Evolutionary conservation across 2,888 invertebrate genomes (phyloP).

Genomic region (Willowsia nigromaculata): DNA sequence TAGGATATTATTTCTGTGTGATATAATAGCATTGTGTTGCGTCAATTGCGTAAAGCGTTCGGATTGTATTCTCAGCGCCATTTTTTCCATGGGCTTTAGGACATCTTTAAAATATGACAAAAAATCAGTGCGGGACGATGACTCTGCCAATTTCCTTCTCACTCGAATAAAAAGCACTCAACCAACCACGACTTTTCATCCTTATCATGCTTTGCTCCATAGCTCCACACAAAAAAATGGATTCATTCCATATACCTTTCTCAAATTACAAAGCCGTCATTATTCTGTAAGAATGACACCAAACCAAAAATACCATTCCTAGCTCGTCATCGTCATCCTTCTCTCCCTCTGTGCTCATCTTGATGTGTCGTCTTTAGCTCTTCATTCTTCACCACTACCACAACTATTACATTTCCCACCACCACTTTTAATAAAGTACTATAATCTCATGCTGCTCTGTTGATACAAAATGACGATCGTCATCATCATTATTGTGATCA

Average conservation of each 20-base stretch:
- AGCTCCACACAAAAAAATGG: neutral
- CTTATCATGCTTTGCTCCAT: neutral
- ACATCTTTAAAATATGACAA: conserved; percentile 35
- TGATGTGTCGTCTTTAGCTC: conserved; percentile 14
- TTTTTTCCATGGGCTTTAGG: neutral
- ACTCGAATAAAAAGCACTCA: conserved; percentile 47
- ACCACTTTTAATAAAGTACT: conserved; percentile 20
- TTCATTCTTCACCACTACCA: neutral
- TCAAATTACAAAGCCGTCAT: conserved; percentile 16
- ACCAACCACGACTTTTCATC: conserved; percentile 32
- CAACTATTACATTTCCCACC: too few relatives aligned
- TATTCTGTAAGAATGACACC: conserved; percentile 30
- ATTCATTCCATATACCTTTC: neutral
- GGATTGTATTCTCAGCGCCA: too few relatives aligned
- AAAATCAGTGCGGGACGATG: conserved; percentile 47
- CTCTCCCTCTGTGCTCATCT: conserved; percentile 8
- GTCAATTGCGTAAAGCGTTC: too few relatives aligned
- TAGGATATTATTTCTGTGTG: too few relatives aligned
- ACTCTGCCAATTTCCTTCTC: conserved; percentile 63
- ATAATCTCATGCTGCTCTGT: conserved; percentile 13
- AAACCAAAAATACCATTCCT: conserved; percentile 27
- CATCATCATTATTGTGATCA: conserved; percentile 8
- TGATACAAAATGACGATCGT: conserved; percentile 24
- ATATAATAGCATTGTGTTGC: too few relatives aligned
- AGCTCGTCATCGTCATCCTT: neutral